phyloP scores from a whole-genome alignment of 2,888 invertebrate species.

The Agonopterix alstromeriana region DNA sequence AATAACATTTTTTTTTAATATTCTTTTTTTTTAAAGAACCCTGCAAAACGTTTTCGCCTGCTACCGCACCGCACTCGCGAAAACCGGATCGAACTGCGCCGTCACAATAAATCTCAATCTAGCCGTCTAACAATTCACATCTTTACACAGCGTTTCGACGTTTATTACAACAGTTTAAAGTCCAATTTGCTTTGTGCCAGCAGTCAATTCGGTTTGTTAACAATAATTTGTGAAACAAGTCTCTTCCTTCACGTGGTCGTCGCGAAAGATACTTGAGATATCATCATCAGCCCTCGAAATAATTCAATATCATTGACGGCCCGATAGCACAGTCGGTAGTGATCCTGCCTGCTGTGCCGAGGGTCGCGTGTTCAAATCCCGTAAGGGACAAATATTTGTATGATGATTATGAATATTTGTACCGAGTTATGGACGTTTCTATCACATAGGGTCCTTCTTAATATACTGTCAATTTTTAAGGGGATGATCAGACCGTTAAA shows the following conservation, averaged over 20 bases:
- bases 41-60: background rate
- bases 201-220: background rate
- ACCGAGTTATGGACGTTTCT: no score
- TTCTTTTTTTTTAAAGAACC: background rate
- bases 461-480: no score
- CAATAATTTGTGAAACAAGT: background rate
- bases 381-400: no score
- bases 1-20: background rate
- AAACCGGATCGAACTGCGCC: slow-evolving; percentile 36
- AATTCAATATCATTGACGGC: no score
- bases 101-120: slow-evolving; percentile 47
- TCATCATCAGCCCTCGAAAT: no score
- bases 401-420: no score
- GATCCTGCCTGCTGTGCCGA: no score
- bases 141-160: slow-evolving; percentile 4
- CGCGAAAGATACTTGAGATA: no score
- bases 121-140: slow-evolving; percentile 8
- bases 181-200: slow-evolving; percentile 14
- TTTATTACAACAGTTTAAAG: slow-evolving; percentile 23
- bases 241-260: background rate
- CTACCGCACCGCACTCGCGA: slow-evolving; percentile 19
- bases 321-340: no score
- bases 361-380: no score
- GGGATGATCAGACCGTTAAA: no score
- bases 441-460: no score